These are phyloP conservation scores for Phoeniculus purpureus DNA, from an alignment of 2,797 vertebrate genomes.

Conservation along the genomic window DNA sequence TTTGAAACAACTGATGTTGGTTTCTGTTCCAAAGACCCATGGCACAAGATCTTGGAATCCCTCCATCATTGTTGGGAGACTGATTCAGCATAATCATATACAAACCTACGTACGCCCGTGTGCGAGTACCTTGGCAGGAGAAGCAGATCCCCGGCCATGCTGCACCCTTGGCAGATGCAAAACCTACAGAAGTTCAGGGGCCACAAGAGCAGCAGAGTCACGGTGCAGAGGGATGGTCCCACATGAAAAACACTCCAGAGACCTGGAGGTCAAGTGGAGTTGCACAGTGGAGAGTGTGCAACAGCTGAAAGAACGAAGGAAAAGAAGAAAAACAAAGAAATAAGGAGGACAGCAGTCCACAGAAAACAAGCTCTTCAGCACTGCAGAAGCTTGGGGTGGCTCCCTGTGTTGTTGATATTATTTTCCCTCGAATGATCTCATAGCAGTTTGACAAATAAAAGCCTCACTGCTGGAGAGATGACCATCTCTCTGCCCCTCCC, in stretches of 20 bases:
- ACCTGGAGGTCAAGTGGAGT: not conserved
- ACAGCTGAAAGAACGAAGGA: not conserved
- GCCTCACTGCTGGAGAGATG: not conserved
- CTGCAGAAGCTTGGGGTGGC: not conserved
- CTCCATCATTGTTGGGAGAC: slow-evolving; percentile 30
- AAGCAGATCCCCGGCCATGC: not conserved
- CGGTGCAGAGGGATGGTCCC: not conserved
- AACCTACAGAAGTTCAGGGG: not conserved
- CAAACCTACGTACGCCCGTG: not conserved
- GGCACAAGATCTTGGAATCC: slow-evolving; percentile 4
- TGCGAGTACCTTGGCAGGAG: not conserved
- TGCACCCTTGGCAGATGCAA: not conserved
- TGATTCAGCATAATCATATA: not conserved
- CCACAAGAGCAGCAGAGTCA: not conserved
- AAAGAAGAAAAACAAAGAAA: no score
- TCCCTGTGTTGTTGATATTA: not conserved
- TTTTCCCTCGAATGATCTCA: slow-evolving; percentile 11
- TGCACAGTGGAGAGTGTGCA: not conserved
- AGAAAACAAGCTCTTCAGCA: not conserved
- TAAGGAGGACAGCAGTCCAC: not conserved
- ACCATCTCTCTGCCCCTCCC: slow-evolving; percentile 2
- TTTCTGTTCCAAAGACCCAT: not conserved
- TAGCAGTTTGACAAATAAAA: not conserved
- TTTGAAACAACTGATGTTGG: slow-evolving; percentile 11
- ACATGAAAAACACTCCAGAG: not conserved